Evolutionary conservation across 2,888 invertebrate species (phyloP).

Genomic region (Rhagonycha fulva): DNA sequence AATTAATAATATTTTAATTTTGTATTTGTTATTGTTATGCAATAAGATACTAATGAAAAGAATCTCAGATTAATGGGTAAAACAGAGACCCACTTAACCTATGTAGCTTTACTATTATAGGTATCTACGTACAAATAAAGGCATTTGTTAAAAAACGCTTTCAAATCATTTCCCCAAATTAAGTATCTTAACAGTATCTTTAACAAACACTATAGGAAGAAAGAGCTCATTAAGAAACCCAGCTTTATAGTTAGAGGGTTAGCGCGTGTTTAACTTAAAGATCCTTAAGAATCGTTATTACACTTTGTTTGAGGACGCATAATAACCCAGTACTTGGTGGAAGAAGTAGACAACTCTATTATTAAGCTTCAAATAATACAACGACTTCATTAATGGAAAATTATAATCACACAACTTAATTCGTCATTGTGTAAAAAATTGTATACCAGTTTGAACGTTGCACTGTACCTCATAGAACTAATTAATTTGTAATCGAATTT

Average conservation of each 20-base stretch:
- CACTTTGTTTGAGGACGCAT: background rate
- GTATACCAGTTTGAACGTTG: background rate
- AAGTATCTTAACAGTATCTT: slow-evolving; percentile 4
- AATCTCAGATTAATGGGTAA: background rate
- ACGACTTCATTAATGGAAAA: background rate
- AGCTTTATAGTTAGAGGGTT: slow-evolving; percentile 6
- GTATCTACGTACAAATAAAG: background rate
- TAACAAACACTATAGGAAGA: slow-evolving; percentile 12
- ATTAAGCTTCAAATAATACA: background rate
- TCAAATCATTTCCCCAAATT: slow-evolving; percentile 10
- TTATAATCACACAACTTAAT: background rate
- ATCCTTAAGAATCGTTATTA: slow-evolving; percentile 20
- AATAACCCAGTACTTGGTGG: background rate
- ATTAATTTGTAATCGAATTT: background rate
- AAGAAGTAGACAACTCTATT: background rate
- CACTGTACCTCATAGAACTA: background rate
- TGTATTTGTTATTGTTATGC: slow-evolving; percentile 12
- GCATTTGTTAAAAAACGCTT: background rate
- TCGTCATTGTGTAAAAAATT: background rate
- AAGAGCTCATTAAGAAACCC: slow-evolving; percentile 19
- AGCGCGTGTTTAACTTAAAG: slow-evolving; percentile 9
- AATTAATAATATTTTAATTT: slow-evolving; percentile 22
- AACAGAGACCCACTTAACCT: background rate
- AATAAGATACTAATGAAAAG: slow-evolving; percentile 1
- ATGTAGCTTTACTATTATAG: background rate